These are phyloP conservation scores for Bothrops jararaca DNA, from an alignment of 2,113 vertebrate species.

Conservation along the genomic window DNA sequence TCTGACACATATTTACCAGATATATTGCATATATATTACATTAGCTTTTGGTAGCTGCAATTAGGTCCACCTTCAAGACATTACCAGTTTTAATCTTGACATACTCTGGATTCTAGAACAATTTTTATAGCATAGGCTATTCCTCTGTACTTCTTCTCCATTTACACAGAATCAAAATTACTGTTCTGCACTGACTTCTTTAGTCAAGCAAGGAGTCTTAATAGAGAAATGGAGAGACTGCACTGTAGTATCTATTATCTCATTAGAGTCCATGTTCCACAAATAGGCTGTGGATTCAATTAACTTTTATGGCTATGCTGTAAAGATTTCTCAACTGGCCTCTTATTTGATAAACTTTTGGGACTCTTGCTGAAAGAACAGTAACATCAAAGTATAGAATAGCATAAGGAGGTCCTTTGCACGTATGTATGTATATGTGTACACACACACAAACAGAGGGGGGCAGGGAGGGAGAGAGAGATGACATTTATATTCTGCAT, in stretches of 20 bases:
- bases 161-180: neutral
- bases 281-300: conserved; percentile 24
- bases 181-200: neutral
- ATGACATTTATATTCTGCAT: neutral
- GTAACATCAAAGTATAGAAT: neutral
- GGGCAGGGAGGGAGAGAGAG: no score
- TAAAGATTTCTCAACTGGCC: conserved; percentile 1
- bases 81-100: neutral
- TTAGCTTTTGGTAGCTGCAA: neutral
- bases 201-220: neutral
- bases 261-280: neutral
- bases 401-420: neutral
- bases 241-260: neutral
- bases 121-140: neutral
- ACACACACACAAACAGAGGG: fast-evolving
- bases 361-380: neutral
- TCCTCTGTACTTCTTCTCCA: neutral
- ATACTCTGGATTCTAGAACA: neutral
- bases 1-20: neutral
- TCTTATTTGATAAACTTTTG: conserved; percentile 10
- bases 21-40: neutral
- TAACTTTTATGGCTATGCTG: conserved; percentile 25
- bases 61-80: neutral
- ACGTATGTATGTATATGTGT: neutral
- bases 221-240: neutral